Evolutionary conservation across 2,113 vertebrate genomes (phyloP), one percentile per base, ranked within the genome.

Genomic region (Halcyon senegalensis): DNA sequence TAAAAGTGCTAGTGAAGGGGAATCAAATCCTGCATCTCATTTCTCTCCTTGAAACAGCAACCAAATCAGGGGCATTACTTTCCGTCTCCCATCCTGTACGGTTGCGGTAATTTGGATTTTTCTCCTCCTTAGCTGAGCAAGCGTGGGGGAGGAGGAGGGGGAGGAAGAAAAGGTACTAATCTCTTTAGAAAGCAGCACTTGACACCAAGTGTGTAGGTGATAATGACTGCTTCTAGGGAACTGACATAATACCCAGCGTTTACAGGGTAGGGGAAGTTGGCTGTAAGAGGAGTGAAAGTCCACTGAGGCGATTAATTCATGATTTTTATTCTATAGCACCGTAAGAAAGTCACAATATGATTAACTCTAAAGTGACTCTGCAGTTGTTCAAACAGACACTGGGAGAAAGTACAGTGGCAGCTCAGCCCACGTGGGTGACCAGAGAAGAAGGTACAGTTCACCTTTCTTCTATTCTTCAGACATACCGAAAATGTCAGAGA

Each of bases 131-230:
- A 84, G 84, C 94, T 91, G 90, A 95, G 89, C 86, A 79, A 89
- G 80, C 3, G 2, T 17, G 87, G 93, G 70, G 80, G 53, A 74
- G 67, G 70, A 62, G 59, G 55, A 75, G 88, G 87, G 83, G 94
- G 90, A 81, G 94, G 87, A 91, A 78, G 89, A 82, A 3, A 89
- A 96, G 86, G 96, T 46, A 82, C 91, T 91, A 73, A 94, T 96
- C 94, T 85, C 95, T 93, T 92, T 48, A 87, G 94, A 94, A 95
- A 96, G 92, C 91, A 94, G 91, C 87, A 85, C 59, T 94, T 94
- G 96, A 96, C 94, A 93, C 77, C 77, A 66, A 69, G 77, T 82
- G 89, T 94, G 94, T 96, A 94, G 95, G 96, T 95, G 96, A 64
- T 87, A 93, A 96, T 93, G 95, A 95, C 73, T 92, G 23, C 74